Evolutionary conservation across 2,888 invertebrate genomes (phyloP).

Genomic region (Pterostichus madidus): DNA sequence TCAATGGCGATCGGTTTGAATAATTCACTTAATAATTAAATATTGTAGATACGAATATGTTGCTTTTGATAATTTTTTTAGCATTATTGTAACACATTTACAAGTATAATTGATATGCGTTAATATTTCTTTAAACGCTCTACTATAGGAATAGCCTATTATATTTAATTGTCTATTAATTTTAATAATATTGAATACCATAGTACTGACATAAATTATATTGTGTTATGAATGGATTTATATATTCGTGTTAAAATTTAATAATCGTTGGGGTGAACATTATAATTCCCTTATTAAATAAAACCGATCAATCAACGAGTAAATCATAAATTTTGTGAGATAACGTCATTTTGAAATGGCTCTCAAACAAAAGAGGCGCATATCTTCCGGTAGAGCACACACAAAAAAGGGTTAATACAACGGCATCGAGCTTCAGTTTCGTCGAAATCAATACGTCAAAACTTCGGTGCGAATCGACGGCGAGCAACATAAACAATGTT

Average conservation of each 20-base stretch:
- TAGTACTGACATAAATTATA: no score
- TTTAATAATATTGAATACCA: no score
- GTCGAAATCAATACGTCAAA: slow-evolving; percentile 63
- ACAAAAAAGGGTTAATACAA: slow-evolving; percentile 48
- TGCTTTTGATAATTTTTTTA: no score
- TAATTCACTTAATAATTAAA: no score
- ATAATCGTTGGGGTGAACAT: background rate
- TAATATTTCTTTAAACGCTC: no score
- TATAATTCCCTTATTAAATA: slow-evolving; percentile 29
- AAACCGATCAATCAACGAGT: slow-evolving; percentile 34
- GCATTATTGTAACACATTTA: no score
- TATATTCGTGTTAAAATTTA: background rate
- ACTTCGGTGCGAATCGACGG: slow-evolving; percentile 42
- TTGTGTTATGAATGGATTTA: no score
- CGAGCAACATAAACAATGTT: slow-evolving; percentile 60
- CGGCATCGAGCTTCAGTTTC: slow-evolving; percentile 13
- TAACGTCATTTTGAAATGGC: slow-evolving; percentile 38
- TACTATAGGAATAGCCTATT: no score
- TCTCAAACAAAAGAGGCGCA: slow-evolving; percentile 35
- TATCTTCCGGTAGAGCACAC: slow-evolving; percentile 9
- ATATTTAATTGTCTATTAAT: no score
- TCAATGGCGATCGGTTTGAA: no score
- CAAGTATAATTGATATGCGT: no score
- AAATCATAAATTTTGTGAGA: slow-evolving; percentile 34
- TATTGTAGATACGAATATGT: no score